phyloP scores from a whole-genome alignment of 30 jellyfish, hydroid and myxozoan species.

The Mastigias papua region DNA sequence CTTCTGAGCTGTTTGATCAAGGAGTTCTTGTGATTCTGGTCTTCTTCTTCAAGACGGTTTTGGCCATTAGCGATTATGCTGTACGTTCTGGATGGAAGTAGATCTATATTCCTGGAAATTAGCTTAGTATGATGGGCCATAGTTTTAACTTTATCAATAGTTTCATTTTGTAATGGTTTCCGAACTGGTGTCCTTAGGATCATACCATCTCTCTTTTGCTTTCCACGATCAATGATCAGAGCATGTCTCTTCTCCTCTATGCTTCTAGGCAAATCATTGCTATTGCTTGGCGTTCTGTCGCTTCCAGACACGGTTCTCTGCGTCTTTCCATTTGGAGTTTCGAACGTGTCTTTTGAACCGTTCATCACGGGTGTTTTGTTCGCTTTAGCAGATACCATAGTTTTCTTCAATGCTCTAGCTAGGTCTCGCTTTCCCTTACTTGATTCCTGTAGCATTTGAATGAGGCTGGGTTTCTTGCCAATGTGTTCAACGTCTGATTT shows the following conservation, averaged over 20 bases:
- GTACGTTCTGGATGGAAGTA: too few relatives aligned
- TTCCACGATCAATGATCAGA: background rate
- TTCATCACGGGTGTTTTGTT: background rate
- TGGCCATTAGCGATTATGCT: too few relatives aligned
- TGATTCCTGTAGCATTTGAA: conserved; percentile 5
- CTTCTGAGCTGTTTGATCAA: too few relatives aligned
- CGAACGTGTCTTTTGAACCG: background rate
- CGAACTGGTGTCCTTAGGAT: background rate
- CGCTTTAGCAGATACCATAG: background rate
- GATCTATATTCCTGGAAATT: too few relatives aligned
- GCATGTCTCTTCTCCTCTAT: background rate
- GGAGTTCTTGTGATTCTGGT: too few relatives aligned
- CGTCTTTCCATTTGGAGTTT: background rate
- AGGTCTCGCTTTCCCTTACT: conserved; percentile 6
- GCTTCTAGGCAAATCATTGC: background rate
- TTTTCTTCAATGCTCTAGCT: background rate
- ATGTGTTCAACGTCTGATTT: background rate
- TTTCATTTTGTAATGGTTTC: background rate
- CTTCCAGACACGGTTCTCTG: background rate
- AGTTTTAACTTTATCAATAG: too few relatives aligned
- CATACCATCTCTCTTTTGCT: background rate
- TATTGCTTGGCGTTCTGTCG: background rate
- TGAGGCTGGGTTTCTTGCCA: background rate
- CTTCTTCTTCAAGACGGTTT: too few relatives aligned
- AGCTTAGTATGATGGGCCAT: too few relatives aligned